Conservation (phyloP, 2,113 vertebrate species). For the Hystrix brachyura region DNA sequence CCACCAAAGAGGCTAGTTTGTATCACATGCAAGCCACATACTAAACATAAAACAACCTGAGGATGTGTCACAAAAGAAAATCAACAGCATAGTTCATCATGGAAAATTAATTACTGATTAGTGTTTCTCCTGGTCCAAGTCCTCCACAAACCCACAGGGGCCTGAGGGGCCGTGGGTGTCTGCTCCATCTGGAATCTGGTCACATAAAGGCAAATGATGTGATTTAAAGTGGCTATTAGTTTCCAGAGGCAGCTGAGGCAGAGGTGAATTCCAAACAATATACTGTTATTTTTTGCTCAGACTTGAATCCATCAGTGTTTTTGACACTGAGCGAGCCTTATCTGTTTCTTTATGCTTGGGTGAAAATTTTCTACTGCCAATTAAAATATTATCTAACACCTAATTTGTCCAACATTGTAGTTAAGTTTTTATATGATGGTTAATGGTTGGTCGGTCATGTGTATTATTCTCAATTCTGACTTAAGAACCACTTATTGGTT, state of each 20-base stretch:
- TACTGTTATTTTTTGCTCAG: background rate
- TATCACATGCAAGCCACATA: background rate
- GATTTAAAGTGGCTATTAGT: background rate
- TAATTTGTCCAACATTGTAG: background rate
- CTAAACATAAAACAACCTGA: slow-evolving; percentile 11
- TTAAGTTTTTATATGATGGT: background rate
- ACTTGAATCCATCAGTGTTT: background rate
- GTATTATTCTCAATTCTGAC: background rate
- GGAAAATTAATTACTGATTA: slow-evolving; percentile 19
- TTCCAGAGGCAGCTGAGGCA: background rate
- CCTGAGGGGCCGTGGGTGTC: background rate
- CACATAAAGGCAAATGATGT: background rate
- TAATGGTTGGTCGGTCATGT: background rate
- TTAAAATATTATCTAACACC: background rate
- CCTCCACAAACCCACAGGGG: slow-evolving; percentile 7
- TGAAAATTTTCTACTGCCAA: slow-evolving; percentile 2
- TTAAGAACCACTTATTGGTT: background rate
- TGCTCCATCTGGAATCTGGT: background rate
- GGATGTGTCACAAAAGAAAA: background rate
- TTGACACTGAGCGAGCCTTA: background rate
- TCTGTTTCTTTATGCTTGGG: background rate
- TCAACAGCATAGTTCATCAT: background rate
- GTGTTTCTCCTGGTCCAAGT: slow-evolving; percentile 25
- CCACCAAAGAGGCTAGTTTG: background rate
- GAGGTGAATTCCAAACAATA: background rate